Percentiles rank a stretch among this genome's conserved stretches.
These are phyloP conservation scores for Pipra filicauda DNA, from an alignment of 2,113 vertebrate genomes.

Conservation along the genomic window DNA sequence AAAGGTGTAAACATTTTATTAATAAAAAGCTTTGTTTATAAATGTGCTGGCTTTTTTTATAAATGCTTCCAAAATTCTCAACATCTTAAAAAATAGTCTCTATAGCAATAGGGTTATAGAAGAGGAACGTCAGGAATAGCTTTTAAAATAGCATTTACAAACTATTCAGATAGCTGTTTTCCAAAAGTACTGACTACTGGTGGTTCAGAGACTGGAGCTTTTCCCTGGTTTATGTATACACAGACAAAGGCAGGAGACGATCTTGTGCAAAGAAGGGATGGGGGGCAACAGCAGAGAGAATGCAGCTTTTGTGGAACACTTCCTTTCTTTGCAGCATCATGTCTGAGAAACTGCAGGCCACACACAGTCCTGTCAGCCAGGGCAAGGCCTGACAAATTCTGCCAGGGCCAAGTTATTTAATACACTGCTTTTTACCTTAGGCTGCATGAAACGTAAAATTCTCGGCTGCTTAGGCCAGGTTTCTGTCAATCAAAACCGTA, in stretches of 20 bases:
- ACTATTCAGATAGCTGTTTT: background rate
- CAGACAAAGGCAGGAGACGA: background rate
- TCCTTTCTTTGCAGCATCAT: background rate
- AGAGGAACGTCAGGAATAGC: background rate
- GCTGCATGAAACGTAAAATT: background rate
- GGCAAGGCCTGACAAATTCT: background rate
- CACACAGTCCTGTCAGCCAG: background rate
- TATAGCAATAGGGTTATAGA: background rate
- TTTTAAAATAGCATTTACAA: background rate
- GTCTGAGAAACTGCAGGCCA: slow-evolving; percentile 18
- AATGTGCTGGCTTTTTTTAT: slow-evolving; percentile 4
- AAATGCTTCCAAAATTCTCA: background rate
- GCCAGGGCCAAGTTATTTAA: background rate
- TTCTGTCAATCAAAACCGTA: background rate
- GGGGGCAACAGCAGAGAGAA: background rate
- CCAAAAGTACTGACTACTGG: background rate
- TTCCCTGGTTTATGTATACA: background rate
- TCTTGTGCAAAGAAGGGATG: background rate
- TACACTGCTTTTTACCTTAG: background rate
- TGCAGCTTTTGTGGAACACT: slow-evolving; percentile 12
- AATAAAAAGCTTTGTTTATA: slow-evolving; percentile 83
- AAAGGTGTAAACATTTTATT: slow-evolving; percentile 85
- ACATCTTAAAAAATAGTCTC: background rate
- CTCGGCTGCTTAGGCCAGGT: background rate
- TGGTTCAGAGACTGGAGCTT: background rate